Evolutionary conservation across 1,140 invertebrate species (phyloP).

Genomic region (Mercenaria mercenaria): DNA sequence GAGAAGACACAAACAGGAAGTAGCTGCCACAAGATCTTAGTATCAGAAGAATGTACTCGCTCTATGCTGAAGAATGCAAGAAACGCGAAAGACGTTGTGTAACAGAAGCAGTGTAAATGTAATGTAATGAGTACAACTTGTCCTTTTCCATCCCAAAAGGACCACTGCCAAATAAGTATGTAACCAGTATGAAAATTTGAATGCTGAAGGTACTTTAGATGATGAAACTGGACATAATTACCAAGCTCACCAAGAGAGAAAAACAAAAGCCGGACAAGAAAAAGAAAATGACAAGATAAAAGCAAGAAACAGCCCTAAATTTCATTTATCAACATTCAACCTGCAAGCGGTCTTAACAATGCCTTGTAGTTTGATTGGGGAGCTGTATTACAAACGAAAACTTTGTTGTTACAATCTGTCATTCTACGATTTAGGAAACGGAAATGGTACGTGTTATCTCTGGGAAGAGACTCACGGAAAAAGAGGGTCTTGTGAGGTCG

Average conservation of each 20-base stretch:
- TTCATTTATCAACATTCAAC: slow-evolving; percentile 60
- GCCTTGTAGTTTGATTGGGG: slow-evolving; percentile 11
- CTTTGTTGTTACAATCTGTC: slow-evolving; percentile 65
- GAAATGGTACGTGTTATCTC: slow-evolving; percentile 59
- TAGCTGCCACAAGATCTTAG: slow-evolving; percentile 56
- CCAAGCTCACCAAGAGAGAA: slow-evolving; percentile 48
- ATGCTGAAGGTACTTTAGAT: slow-evolving; percentile 5
- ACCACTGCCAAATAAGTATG: slow-evolving; percentile 58
- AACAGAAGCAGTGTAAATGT: slow-evolving; percentile 46
- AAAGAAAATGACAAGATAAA: slow-evolving; percentile 59
- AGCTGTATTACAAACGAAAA: slow-evolving; percentile 63
- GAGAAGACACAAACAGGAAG: slow-evolving; percentile 58
- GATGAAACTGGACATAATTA: background rate
- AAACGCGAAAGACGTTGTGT: slow-evolving; percentile 13
- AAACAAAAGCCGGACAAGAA: slow-evolving; percentile 33
- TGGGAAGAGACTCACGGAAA: slow-evolving; percentile 62
- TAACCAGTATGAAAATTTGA: slow-evolving; percentile 25
- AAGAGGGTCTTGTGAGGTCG: slow-evolving; percentile 61
- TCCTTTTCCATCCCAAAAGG: slow-evolving; percentile 68
- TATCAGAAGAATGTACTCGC: slow-evolving; percentile 63
- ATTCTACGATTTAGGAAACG: slow-evolving; percentile 51
- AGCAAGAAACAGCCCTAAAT: slow-evolving; percentile 17
- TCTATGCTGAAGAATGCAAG: slow-evolving; percentile 68
- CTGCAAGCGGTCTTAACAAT: slow-evolving; percentile 61
- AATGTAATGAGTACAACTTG: slow-evolving; percentile 69